phyloP scores from a whole-genome alignment of 2,797 vertebrate species.

The Onychomys leucogaster region DNA sequence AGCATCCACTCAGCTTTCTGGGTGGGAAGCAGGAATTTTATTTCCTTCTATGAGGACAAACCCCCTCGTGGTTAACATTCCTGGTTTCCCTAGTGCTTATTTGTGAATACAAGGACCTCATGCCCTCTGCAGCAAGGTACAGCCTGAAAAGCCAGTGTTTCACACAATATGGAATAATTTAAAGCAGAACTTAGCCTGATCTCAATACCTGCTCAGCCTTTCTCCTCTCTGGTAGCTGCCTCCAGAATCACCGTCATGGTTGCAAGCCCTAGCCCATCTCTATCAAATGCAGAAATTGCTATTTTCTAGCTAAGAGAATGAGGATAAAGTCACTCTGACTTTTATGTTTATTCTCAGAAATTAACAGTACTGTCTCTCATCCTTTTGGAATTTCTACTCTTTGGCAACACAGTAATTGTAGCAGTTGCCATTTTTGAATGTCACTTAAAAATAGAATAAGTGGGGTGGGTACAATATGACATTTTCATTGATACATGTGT shows the following conservation, averaged over 20 bases:
- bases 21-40: too few relatives aligned
- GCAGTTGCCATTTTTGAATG: not conserved
- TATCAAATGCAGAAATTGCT: not conserved
- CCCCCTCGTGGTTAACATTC: too few relatives aligned
- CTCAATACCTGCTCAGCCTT: not conserved
- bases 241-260: not conserved
- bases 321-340: not conserved
- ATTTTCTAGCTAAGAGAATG: not conserved
- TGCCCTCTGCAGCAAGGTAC: not conserved
- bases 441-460: not conserved
- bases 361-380: not conserved
- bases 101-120: not conserved
- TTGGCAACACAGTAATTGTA: not conserved
- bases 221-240: not conserved
- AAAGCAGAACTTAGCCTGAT: not conserved
- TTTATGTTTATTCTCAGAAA: not conserved
- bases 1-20: too few relatives aligned
- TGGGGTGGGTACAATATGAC: not conserved
- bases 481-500: not conserved
- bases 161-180: not conserved
- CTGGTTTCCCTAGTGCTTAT: not conserved
- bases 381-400: not conserved
- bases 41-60: too few relatives aligned
- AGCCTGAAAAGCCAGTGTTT: not conserved
- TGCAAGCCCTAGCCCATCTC: not conserved